Percentiles rank a stretch among this genome's conserved stretches.
Evolutionary conservation across 1,140 invertebrate species (phyloP).

Genomic region (Drosophila pallidifrons): DNA sequence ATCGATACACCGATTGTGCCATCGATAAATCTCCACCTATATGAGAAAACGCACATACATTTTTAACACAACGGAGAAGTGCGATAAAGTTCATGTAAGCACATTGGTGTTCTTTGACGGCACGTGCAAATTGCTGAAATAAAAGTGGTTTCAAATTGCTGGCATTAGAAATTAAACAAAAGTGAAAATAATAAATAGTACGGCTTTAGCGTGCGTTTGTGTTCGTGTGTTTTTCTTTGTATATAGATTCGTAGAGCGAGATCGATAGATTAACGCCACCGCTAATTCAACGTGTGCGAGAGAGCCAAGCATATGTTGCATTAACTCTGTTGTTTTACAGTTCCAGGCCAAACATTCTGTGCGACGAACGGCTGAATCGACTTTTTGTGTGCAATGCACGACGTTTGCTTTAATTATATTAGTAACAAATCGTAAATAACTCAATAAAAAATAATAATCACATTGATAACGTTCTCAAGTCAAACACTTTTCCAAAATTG

Average conservation of each 20-base stretch:
- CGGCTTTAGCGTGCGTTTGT: constrained; percentile 63
- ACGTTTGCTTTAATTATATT: constrained; percentile 69
- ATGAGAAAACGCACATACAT: constrained; percentile 12
- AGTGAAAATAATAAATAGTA: constrained; percentile 77
- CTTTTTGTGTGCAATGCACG: constrained; percentile 72
- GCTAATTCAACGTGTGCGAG: constrained; percentile 57
- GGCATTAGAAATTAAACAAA: constrained; percentile 49
- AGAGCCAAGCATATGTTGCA: constrained; percentile 54
- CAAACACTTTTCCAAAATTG: neutral
- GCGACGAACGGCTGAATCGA: constrained; percentile 70
- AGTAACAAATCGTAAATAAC: constrained; percentile 61
- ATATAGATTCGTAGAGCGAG: constrained; percentile 72
- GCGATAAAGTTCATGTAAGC: constrained; percentile 64
- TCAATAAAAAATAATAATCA: constrained; percentile 36
- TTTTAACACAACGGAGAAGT: constrained; percentile 33
- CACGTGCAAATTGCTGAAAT: constrained; percentile 21
- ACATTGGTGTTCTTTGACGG: neutral
- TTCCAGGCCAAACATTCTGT: constrained; percentile 78
- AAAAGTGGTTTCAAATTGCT: constrained; percentile 2
- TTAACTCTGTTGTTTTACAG: constrained; percentile 74
- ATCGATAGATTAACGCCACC: constrained; percentile 40
- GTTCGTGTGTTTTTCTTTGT: constrained; percentile 73
- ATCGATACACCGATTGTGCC: no score
- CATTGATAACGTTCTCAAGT: constrained; percentile 1
- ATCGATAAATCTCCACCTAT: no score